These are phyloP conservation scores for Drosophila sturtevanti DNA, from an alignment of 1,140 invertebrate species.

Conservation along the genomic window DNA sequence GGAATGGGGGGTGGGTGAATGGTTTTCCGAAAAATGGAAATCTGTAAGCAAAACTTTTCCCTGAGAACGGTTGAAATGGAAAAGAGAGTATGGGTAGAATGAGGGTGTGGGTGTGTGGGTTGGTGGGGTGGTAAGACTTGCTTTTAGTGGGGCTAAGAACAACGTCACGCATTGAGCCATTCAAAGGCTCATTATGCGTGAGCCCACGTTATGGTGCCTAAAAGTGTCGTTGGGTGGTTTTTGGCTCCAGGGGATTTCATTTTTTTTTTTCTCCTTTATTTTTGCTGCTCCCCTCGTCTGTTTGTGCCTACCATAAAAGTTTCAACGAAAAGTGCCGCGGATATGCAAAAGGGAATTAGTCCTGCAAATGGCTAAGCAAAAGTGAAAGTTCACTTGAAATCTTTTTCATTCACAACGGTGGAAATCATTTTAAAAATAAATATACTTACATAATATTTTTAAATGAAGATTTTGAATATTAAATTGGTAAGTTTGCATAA, in stretches of 20 bases:
- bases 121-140: not conserved
- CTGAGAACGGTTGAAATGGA: not conserved
- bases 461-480: no score
- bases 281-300: no score
- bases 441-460: no score
- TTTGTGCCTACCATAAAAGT: not conserved
- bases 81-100: not conserved
- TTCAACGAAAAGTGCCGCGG: not conserved
- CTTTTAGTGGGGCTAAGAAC: conserved; percentile 29
- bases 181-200: conserved; percentile 72
- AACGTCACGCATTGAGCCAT: conserved; percentile 71
- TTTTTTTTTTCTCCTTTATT: not conserved
- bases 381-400: not conserved
- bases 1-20: conserved; percentile 27
- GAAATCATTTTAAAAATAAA: not conserved
- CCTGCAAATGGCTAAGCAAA: not conserved
- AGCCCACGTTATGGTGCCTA: conserved; percentile 71
- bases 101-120: not conserved
- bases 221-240: conserved; percentile 60
- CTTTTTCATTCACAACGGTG: not conserved
- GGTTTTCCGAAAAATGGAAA: conserved; percentile 70
- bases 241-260: conserved; percentile 5
- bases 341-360: not conserved
- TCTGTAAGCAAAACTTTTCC: conserved; percentile 61
- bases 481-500: no score